Evolutionary conservation across 2,888 invertebrate species (phyloP), one percentile per base, ranked within the genome.

Genomic region (Alitta virens): DNA sequence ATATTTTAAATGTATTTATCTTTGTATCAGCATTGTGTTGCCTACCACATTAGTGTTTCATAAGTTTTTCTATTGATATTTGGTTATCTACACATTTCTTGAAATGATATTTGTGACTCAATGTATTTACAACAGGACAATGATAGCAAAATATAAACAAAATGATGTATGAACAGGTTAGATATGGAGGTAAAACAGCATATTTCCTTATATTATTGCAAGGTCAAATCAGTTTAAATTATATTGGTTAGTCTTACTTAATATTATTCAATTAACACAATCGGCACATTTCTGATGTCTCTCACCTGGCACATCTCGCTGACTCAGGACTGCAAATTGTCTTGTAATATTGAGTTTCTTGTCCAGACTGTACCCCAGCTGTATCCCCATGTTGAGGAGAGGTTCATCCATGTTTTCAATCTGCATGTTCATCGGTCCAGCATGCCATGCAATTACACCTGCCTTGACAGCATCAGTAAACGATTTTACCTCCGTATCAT

Each of bases 381-480:
- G 72, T 42, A 79, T 60, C 21, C 75, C 70, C 58, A 71, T 63
- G 42, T 73, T 70, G 62, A 76, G 72, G 55, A 75, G 65, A 33
- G 66, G 54, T 49, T 70, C 67, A 43, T 74, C 72, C 69, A 75
- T 69, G 54, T 71, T 70, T 59, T 79, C 79, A n/a, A 70, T 70
- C 67, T 78, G 76, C 74, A 79, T 76, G 67, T 79, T 78, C 78
- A 78, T 78, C n/a, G 78, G 76, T 51, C 77, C 77, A 40, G 77
- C 78, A 68, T 78, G 78, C 77, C 78, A 79, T 9, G 74, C 72
- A 7, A 79, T 74, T 40, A 70, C 70, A 2, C 78, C 77, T 2
- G 60, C 46, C 46, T 60, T 62, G 23, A 77, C 69, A 0, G 77
- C 75, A 2, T 53, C 51, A 18, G 62, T 61, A 60, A 77, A 73